Conservation (phyloP, 2,888 invertebrate species). For the Hedychridium roseum region DNA sequence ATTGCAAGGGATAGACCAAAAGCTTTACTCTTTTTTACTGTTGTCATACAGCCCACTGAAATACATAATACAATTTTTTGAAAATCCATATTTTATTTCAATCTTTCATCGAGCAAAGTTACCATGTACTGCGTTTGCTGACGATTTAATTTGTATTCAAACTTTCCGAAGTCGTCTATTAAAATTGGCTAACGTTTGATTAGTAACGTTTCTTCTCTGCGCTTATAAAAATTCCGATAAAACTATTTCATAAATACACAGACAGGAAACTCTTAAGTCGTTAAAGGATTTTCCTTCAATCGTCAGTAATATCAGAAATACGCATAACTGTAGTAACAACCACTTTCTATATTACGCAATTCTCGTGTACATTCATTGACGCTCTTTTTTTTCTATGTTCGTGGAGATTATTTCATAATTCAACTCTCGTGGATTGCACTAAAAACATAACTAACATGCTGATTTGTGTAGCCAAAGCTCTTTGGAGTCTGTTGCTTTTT, state of each 20-base stretch:
- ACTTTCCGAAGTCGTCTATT: conserved; percentile 23
- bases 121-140: conserved; percentile 37
- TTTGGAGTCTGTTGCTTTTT: no score
- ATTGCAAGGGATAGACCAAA: no score
- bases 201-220: conserved; percentile 20
- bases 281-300: conserved; percentile 26
- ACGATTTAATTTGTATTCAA: conserved; percentile 29
- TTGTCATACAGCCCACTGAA: no score
- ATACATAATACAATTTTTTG: no score
- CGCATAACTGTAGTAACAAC: conserved; percentile 35
- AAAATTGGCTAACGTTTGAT: conserved; percentile 27
- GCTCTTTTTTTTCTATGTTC: conserved; percentile 13
- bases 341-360: conserved; percentile 31
- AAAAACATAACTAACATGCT: no score
- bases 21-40: no score
- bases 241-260: conserved; percentile 34
- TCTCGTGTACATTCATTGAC: neutral
- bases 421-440: no score
- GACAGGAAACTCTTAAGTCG: conserved; percentile 31
- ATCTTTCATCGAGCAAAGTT: conserved; percentile 12
- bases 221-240: conserved; percentile 34
- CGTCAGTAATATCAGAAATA: conserved; percentile 33
- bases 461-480: no score
- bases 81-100: no score
- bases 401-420: no score